Base-by-base conservation (phyloP, 2,888 invertebrate genomes). In the Hoplodrina blanda region DNA sequence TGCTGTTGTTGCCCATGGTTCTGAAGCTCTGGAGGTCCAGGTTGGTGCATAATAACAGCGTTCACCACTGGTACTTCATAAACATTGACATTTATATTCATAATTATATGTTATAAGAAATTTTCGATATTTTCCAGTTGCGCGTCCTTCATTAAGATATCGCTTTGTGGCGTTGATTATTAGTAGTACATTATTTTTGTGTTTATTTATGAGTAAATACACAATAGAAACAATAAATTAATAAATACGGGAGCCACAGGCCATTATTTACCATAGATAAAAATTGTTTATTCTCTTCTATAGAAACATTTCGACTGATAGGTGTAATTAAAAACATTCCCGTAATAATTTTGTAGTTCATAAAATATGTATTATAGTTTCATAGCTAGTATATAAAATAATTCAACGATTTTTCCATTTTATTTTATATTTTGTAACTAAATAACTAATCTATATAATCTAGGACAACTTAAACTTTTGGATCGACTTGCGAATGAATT, bases 71-170 rank as follows among this genome's bases (percentile, higher is more conserved):
- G 88, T 56, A 86, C 87, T 62, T 91, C 91, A 55, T 90, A 91
- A 66, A 90, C 87, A 82, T 89, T 88, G 57, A 90, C 86, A 72
- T 90, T 88, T 66, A 90, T 88, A 82, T 90, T 90, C 90, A 90
- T 90, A 68, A 46, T 46, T 46, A 46, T 81, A 87, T 59, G 64
- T 70, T 65, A 73, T 74, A 73, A 76, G 54, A 17, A 62, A 67
- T 66, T 67, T 59, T 63, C 20, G 20, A 19, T 66, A 55, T 62
- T 71, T 52, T 33, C 57, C 55, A 56, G 37, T 60, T 70, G 54
- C 67, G 62, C 56, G 41, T 49, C 52, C 70, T 73, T 69, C 70
- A 78, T 80, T 63, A 78, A 73, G 74, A 19, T 56, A 60, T 46
- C 13, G 20, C 19, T 76, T 67, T 62, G 6, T 33, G 8, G 63